Evolutionary conservation across 1,140 invertebrate genomes (phyloP).

Genomic region (Drosophila oshimai): DNA sequence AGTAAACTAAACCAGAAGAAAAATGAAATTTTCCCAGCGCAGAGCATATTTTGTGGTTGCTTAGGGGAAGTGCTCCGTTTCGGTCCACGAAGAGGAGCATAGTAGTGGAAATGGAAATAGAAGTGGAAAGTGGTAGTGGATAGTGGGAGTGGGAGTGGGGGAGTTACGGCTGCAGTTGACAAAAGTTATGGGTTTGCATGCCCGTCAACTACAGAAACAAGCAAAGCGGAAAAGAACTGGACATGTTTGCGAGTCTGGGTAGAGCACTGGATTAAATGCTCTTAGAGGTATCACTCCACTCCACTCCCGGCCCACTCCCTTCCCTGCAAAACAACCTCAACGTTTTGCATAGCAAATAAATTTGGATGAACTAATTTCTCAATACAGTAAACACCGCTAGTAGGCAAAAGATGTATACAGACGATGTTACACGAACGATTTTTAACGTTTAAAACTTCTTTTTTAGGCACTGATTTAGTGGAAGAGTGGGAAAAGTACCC

Average conservation of each 20-base stretch:
- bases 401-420: too few relatives aligned
- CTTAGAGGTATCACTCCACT: background rate
- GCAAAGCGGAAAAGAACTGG: slow-evolving; percentile 36
- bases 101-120: too few relatives aligned
- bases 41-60: slow-evolving; percentile 67
- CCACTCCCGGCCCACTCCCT: too few relatives aligned
- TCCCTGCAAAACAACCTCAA: background rate
- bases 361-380: background rate
- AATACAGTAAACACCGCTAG: background rate
- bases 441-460: too few relatives aligned
- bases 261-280: slow-evolving; percentile 11
- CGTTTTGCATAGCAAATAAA: background rate
- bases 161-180: slow-evolving; percentile 51
- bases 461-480: too few relatives aligned
- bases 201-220: slow-evolving; percentile 54
- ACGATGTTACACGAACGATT: too few relatives aligned
- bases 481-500: too few relatives aligned
- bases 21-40: slow-evolving; percentile 64
- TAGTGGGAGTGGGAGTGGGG: slow-evolving; percentile 11
- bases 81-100: slow-evolving; percentile 3
- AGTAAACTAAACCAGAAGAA: slow-evolving; percentile 63
- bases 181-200: slow-evolving; percentile 76
- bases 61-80: slow-evolving; percentile 9
- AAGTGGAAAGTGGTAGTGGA: too few relatives aligned
- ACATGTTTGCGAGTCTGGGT: slow-evolving; percentile 6